phyloP scores from a whole-genome alignment of 1,140 invertebrate genomes.

The Bilobella aurantiaca region DNA sequence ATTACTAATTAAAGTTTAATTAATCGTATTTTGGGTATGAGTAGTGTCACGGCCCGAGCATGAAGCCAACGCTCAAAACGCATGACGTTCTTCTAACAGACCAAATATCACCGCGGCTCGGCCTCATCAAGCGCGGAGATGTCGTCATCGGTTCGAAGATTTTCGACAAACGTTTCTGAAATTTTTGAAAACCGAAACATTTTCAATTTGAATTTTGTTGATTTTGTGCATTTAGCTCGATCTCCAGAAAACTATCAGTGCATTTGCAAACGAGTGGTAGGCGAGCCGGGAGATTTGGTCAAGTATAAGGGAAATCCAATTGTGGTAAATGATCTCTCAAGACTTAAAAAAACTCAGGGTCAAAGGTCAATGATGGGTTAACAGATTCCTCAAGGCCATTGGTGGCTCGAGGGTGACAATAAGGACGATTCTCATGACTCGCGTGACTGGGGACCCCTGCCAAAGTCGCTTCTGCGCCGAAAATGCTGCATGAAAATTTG shows the following conservation, averaged over 20 bases:
- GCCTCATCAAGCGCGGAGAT: slow-evolving; percentile 58
- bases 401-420: slow-evolving; percentile 91
- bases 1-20: no score
- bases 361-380: no score
- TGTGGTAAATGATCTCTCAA: no score
- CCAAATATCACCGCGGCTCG: slow-evolving; percentile 54
- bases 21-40: slow-evolving; percentile 40
- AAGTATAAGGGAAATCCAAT: slow-evolving; percentile 3
- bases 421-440: slow-evolving; percentile 71
- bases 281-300: slow-evolving; percentile 57
- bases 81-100: slow-evolving; percentile 72
- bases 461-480: neutral
- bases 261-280: slow-evolving; percentile 69
- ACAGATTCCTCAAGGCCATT: slow-evolving; percentile 73
- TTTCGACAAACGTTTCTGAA: no score
- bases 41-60: slow-evolving; percentile 72
- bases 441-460: slow-evolving; percentile 38
- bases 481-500: neutral
- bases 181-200: neutral
- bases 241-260: slow-evolving; percentile 52
- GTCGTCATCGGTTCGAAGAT: slow-evolving; percentile 63
- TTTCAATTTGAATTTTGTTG: neutral
- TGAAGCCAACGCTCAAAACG: slow-evolving; percentile 74
- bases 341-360: no score
- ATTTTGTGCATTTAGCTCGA: slow-evolving; percentile 50